Evolutionary conservation across 2,113 vertebrate species (phyloP), one percentile per base, ranked within the genome.

Genomic region (Sinocyclocheilus anophthalmus): DNA sequence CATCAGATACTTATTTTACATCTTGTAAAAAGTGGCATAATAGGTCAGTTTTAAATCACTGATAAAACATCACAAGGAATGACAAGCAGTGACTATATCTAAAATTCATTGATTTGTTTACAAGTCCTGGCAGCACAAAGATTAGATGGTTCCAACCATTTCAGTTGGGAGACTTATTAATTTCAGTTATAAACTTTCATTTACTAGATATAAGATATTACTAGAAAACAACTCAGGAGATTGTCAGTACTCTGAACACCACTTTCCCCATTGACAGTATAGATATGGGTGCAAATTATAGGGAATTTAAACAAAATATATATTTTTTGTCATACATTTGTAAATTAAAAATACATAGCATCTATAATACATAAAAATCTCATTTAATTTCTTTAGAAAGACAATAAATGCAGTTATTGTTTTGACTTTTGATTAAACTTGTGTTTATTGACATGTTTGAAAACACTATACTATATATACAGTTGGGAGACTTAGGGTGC

Each of bases 11-110:
- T 33, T 33, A 33, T 33, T 33, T 33, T 33, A 33, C 30, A 33
- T 33, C 30, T 33, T 33, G 30, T 33, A 33, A 33, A 33, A 33
- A 33, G 30, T 2, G 30, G 30, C 30, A 33, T 33, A 33, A 33
- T 33, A 33, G 30, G 30, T 33, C 30, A 33, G 2, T 33, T 33
- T 33, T 33, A 33, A 33, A 65, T 81, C 59, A 65, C n/a, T 18
- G n/a, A 81, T 81, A 24, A 65, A 81, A 65, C 24, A 81, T 65
- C 59, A 48, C 12, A 14, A 75, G 72, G 5, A 24, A 75, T 75
- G 72, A 65, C 6, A 65, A 63, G 22, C 57, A 45, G 77, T 13
- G 4, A 61, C 22, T 24, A 73, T 16, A 80, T 42, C 22, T 16
- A 63, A 10, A 77, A 33, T 11, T 33, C 7, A 45, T 26, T 61